Evolutionary conservation across 2,797 vertebrate species (phyloP).

Genomic region (Hirundo rustica): DNA sequence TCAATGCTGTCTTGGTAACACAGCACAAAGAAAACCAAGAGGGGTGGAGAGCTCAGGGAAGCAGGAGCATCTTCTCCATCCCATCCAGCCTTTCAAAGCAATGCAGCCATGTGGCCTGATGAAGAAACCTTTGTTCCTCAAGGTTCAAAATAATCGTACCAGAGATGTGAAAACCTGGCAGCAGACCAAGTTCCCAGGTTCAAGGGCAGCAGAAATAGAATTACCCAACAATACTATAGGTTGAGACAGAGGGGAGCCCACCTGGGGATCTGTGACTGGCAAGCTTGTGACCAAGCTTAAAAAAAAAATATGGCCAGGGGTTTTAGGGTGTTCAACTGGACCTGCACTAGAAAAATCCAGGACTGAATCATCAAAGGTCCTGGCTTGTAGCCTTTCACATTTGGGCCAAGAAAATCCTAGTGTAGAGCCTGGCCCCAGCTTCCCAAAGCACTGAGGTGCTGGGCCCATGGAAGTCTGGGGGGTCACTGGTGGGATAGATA

Average conservation of each 20-base stretch:
- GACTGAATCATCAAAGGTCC: background rate
- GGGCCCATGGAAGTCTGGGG: background rate
- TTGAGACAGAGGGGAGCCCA: background rate
- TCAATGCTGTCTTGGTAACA: background rate
- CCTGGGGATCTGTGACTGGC: background rate
- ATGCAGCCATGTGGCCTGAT: background rate
- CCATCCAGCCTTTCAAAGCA: background rate
- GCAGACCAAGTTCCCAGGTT: background rate
- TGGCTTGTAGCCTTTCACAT: background rate
- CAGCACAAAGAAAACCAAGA: background rate
- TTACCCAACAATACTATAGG: background rate
- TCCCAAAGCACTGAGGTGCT: background rate
- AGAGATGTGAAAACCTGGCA: background rate
- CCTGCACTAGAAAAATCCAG: background rate
- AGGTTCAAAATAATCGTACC: background rate
- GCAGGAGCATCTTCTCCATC: background rate
- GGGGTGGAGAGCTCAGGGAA: fast-evolving
- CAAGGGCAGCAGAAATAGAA: background rate
- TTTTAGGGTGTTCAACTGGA: background rate
- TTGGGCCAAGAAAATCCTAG: background rate
- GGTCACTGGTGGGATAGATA: background rate
- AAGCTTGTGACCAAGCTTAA: background rate
- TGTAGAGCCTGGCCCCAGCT: background rate
- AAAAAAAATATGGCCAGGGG: background rate
- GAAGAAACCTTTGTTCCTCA: background rate